Evolutionary conservation across 2,888 invertebrate genomes (phyloP).

Genomic region (Acanthacorydalis orientalis): DNA sequence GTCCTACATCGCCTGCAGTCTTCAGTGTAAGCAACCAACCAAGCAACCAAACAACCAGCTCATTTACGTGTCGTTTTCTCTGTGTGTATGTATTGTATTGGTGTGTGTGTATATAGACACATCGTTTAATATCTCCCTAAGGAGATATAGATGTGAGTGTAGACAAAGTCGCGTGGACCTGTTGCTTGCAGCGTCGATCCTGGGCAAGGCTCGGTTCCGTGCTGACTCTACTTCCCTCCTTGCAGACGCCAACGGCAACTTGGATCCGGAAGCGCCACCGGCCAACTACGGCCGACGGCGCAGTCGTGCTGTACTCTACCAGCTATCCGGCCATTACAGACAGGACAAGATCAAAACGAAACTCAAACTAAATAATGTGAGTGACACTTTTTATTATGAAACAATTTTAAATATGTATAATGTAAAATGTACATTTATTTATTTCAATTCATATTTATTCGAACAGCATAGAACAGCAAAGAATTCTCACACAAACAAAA

Average conservation of each 20-base stretch:
- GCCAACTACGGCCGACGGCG: constrained; percentile 83
- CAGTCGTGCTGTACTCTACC: constrained; percentile 89
- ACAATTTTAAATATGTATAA: not conserved
- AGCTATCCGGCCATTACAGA: constrained; percentile 91
- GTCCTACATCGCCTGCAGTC: too few species aligned
- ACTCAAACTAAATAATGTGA: constrained; percentile 88
- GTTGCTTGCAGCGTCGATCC: constrained; percentile 50
- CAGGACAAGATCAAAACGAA: constrained; percentile 87
- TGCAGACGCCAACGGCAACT: constrained; percentile 64
- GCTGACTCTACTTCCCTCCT: constrained; percentile 62
- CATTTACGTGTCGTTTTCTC: too few species aligned
- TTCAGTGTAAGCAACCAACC: too few species aligned
- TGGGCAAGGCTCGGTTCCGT: constrained; percentile 57
- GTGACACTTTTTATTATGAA: constrained; percentile 22
- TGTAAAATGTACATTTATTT: not conserved
- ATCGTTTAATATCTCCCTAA: not conserved
- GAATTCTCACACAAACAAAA: too few species aligned
- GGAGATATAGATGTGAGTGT: not conserved
- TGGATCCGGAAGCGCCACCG: constrained; percentile 59
- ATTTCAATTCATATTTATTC: too few species aligned
- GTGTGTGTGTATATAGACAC: too few species aligned
- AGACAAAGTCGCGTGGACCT: not conserved
- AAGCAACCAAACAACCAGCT: too few species aligned
- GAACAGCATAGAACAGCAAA: too few species aligned
- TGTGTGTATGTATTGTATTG: too few species aligned